Evolutionary conservation across 2,888 invertebrate genomes (phyloP), one percentile per base, ranked within the genome.

Genomic region (Nycteola revayana): DNA sequence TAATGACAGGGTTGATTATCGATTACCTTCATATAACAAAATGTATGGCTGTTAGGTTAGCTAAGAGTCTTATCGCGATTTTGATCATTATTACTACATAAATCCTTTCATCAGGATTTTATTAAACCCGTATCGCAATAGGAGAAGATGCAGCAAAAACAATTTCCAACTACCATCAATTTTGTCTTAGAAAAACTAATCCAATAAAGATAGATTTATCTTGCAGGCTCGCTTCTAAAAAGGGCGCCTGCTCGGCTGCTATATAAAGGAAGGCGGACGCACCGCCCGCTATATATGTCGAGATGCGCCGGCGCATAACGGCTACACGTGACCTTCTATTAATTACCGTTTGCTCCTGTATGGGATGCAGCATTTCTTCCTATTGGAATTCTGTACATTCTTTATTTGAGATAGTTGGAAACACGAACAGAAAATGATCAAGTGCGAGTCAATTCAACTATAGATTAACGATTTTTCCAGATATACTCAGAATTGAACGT

Each of bases 331-430:
- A 80, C 82, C 82, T 80, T 80, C 81, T 81, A 81, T 81, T 81
- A 83, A 84, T 84, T 83, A 83, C 84, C 80, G 81, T 81, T 81
- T 60, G 62, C 69, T 65, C 69, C 76, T 72, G 64, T 60, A 70
- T 72, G 71, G 72, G 68, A 65, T 61, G 60, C 57, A 40, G 53
- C 36, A 53, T 62, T 61, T 57, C 57, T 65, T 64, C 60, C 65
- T 57, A 53, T 35, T 29, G 17, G 36, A 38, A 32, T 28, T 7
- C n/a, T 21, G 7, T 7, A n/a, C 21, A 21, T 21, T 21, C 21
- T 21, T 21, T 21, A 2, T 21, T n/a, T 2, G 5, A 14, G 5
- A 14, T 14, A 2, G 14, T 14, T 3, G 14, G 14, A 14, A 14
- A 14, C 14, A 14, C 2, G 5, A 14, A 14, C 5, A 14, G 14